Evolutionary conservation across 2,113 vertebrate genomes (phyloP), one percentile per base, ranked within the genome.

Genomic region (Todiramphus saurophagus): DNA sequence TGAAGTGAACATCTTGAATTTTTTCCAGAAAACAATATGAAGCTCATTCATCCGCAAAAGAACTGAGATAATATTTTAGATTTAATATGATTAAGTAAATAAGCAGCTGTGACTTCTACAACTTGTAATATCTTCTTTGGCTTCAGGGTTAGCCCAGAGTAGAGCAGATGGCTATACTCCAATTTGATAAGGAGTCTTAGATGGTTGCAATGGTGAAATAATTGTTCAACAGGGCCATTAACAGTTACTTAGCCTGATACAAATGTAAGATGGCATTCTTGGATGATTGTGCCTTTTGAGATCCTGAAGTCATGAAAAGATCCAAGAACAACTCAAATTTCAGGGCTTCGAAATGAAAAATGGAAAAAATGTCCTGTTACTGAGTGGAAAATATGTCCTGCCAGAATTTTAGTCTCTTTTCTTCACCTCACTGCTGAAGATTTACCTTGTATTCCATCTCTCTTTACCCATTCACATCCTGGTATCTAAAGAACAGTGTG

Each of bases 31-130:
- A 90, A 67, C 37, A 81, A 74, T 83, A 59, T 35, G 35, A 90
- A 92, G 43, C n/a, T 90, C 35, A 68, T 88, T 95, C 14, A 1
- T 33, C 72, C 88, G 79, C 46, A 67, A 93, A 95, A 88, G 46
- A 74, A 60, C 31, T 48, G 39, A 83, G 56, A 85, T 77, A 55
- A 74, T 77, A 80, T 94, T 93, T 95, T 94, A 7, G 33, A 78
- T 78, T n/a, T 92, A 95, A 94, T 90, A 88, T 41, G 17, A 80
- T 93, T 95, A 92, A 92, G 51, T 88, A 94, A 91, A 96, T 74
- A 85, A 64, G 37, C 85, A 77, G 33, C 72, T 88, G 59, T 70
- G 68, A 73, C 88, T 92, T 80, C 60, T 51, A 9, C 44, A 59
- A 89, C 28, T 66, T 90, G 21, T 80, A 93, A 44, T 53, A 90